These are phyloP conservation scores for Amorpha juglandis DNA, from an alignment of 2,888 invertebrate species.

Conservation along the genomic window DNA sequence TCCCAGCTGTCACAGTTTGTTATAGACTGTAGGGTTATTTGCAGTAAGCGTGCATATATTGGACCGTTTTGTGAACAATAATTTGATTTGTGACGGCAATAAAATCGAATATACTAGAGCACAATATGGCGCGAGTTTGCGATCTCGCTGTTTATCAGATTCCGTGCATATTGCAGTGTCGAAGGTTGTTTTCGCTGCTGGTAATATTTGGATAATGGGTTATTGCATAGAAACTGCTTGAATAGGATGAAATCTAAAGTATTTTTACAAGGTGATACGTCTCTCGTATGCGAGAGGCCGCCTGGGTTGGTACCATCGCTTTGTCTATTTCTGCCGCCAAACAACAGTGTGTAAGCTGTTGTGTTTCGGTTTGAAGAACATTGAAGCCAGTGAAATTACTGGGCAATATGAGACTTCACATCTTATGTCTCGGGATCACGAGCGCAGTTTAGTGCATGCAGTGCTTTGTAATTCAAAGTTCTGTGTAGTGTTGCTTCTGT, in stretches of 20 bases:
- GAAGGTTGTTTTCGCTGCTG: constrained; percentile 10
- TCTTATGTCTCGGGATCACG: too few relatives aligned
- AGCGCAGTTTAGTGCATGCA: too few relatives aligned
- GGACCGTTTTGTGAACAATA: constrained; percentile 22
- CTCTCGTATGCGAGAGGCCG: too few relatives aligned
- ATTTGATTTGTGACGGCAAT: constrained; percentile 24
- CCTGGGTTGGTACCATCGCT: too few relatives aligned
- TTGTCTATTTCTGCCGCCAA: too few relatives aligned
- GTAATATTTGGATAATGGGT: constrained; percentile 20
- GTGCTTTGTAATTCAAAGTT: too few relatives aligned
- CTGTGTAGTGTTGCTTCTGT: too few relatives aligned
- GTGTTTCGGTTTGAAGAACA: too few relatives aligned
- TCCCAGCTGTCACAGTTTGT: constrained; percentile 14
- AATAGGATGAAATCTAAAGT: not conserved
- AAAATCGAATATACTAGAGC: constrained; percentile 6
- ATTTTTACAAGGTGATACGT: too few relatives aligned
- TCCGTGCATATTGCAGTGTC: constrained; percentile 19
- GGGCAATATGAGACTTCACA: too few relatives aligned
- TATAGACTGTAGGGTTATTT: constrained; percentile 2
- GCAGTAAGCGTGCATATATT: constrained; percentile 10
- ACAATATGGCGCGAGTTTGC: constrained; percentile 9
- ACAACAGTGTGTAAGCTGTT: too few relatives aligned
- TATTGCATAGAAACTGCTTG: not conserved
- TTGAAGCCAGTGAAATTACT: too few relatives aligned
- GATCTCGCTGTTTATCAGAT: constrained; percentile 20